Evolutionary conservation across 2,113 vertebrate species (phyloP), one percentile per base, ranked within the genome.

Genomic region (Rousettus leschenaultii): DNA sequence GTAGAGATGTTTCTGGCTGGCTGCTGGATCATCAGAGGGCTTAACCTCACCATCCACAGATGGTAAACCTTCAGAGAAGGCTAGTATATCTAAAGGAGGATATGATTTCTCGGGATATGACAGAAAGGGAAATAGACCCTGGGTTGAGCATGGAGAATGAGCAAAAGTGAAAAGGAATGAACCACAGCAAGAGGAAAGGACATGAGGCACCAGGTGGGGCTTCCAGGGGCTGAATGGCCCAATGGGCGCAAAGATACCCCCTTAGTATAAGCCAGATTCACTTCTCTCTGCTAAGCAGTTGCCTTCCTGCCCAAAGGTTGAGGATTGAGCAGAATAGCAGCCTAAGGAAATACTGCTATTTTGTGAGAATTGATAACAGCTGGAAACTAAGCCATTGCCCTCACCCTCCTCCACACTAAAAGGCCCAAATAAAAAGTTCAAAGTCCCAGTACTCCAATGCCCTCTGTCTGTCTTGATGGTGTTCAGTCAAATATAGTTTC

Each of bases 361-460:
- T 88, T 70, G 68, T 43, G 2, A 43, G 26, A 71, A 70, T 12
- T 21, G 24, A 24, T 48, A 78, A 73, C 4, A 83, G 30, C 66
- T 65, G 14, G 53, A 73, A 88, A 63, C 21, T 9, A 21, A 53
- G 12, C 26, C 53, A 65, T 2, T 55, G 24, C 21, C 18, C 8
- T 77, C 82, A 65, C 40, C 26, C 26, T 94, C 55, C 51, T 95
- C 61, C 57, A 68, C 7, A 73, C 19, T 53, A 82, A 75, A 87
- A 95, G 43, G 48, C 2, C 33, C 86, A 92, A 73, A 45, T 59
- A 24, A 77, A 78, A 48, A 89, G 19, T 30, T 89, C 66, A 74
- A 92, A 87, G 57, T 45, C 4, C 45, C 19, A 26, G 12, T n/a
- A 51, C 68, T 80, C 40, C 51, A 30, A 0, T 33, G 1, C 19